Evolutionary conservation across 2,888 invertebrate genomes (phyloP).

Genomic region (Actias luna): DNA sequence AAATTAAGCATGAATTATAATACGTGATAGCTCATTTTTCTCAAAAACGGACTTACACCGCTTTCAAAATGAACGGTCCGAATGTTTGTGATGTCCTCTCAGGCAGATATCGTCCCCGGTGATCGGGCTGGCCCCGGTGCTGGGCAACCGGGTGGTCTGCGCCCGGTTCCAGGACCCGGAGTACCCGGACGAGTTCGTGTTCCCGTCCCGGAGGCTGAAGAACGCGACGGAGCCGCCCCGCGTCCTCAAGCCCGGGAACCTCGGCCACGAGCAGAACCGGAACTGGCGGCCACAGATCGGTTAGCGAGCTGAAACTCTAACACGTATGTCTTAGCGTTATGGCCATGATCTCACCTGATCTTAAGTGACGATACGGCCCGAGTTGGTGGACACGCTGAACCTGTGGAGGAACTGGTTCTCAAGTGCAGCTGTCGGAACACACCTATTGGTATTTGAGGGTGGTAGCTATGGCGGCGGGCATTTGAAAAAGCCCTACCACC

Average conservation of each 20-base stretch:
- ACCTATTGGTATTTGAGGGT: no score
- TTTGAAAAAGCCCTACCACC: background rate
- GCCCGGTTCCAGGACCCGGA: constrained; percentile 90
- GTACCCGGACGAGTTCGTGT: constrained; percentile 87
- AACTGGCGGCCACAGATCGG: constrained; percentile 91
- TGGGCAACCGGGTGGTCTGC: constrained; percentile 83
- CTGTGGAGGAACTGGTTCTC: no score
- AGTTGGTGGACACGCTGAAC: no score
- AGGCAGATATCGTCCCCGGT: constrained; percentile 87
- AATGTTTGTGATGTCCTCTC: constrained; percentile 21
- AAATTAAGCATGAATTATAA: no score
- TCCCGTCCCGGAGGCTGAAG: constrained; percentile 86
- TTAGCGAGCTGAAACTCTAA: no score
- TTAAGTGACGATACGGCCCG: no score
- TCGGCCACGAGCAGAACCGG: constrained; percentile 83
- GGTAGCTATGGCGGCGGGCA: background rate
- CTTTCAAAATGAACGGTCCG: no score
- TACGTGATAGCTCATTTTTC: no score
- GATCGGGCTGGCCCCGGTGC: constrained; percentile 83
- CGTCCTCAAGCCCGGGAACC: constrained; percentile 90
- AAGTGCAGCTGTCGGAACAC: no score
- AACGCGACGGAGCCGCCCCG: constrained; percentile 87
- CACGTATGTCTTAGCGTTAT: no score
- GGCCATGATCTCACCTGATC: no score
- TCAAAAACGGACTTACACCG: no score